Percentiles rank a stretch among this genome's conserved stretches.
Conservation (phyloP, 1,140 invertebrate species). For the Xylocopa sonorina region DNA sequence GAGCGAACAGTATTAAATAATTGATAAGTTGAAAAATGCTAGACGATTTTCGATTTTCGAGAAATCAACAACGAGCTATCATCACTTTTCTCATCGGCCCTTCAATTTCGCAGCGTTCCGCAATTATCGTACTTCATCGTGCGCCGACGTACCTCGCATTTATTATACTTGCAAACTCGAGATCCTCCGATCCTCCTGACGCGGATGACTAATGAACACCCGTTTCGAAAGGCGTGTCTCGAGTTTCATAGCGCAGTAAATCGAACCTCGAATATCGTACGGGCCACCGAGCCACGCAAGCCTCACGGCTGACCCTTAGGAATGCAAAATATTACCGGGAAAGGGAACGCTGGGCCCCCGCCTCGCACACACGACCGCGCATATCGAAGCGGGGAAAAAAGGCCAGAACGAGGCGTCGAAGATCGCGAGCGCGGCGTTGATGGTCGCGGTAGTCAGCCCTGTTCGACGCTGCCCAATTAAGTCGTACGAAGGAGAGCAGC, state of each 20-base stretch:
- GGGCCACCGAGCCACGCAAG: slow-evolving; percentile 40
- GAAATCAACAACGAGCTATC: no score
- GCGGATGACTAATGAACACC: slow-evolving; percentile 55
- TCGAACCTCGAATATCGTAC: slow-evolving; percentile 44
- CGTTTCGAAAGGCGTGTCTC: slow-evolving; percentile 50
- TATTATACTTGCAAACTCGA: slow-evolving; percentile 48
- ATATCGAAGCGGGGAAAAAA: no score
- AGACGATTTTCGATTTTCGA: no score
- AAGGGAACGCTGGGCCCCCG: not conserved
- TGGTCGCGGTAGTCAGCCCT: slow-evolving; percentile 3
- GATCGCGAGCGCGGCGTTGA: not conserved
- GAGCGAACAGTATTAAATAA: no score
- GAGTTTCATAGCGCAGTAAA: slow-evolving; percentile 52
- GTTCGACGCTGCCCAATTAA: slow-evolving; percentile 31
- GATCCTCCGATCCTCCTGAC: slow-evolving; percentile 40
- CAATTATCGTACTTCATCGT: slow-evolving; percentile 16
- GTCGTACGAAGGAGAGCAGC: slow-evolving; percentile 33
- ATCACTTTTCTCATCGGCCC: no score
- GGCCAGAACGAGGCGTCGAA: no score
- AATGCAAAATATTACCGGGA: slow-evolving; percentile 38
- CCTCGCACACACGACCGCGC: no score
- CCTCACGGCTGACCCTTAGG: slow-evolving; percentile 16
- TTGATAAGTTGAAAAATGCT: no score
- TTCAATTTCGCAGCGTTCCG: not conserved
- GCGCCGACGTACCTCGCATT: slow-evolving; percentile 6